Base-by-base conservation (phyloP, 2,888 invertebrate species). In the Metacarcinus magister region DNA sequence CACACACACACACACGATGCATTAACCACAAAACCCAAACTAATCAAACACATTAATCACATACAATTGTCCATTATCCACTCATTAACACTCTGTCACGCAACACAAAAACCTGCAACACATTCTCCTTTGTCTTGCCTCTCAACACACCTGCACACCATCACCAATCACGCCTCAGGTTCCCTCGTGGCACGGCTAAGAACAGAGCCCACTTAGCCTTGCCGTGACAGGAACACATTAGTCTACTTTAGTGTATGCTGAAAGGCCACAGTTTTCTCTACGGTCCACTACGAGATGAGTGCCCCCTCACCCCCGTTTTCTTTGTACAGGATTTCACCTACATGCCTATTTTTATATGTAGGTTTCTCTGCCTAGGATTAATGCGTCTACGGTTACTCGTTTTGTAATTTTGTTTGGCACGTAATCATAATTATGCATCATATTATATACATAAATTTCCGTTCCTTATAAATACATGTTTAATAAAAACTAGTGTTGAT, bases 321-420 rank as follows among this genome's bases (percentile, higher is more conserved):
- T 16, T 39, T 87, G 87, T 87, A 87, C 87, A 87, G 87, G 87
- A 39, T 87, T 87, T 87, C 87, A 39, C 87, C 87, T 87, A 87
- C 87, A 87, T 87, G 87, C 87, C 87, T 87, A 39, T 87, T 87
- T 87, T 87, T 87, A 87, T 87, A 87, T 87, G 87, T 87, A 87
- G 87, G 39, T 87, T 87, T 39, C 87, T 87, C 87, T 87, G 32
- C 87, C 39, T 87, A 87, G 87, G 87, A 87, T 87, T 87, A 87
- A 87, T 39, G 87, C 87, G 87, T 87, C 87, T 39, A 87, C 87
- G 87, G 32, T 87, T 87, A 87, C 87, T 87, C 87, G 32, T 87
- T 87, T 87, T 87, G 87, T 87, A 39, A 87, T n/a, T 75, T 75
- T 39, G 32, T 16, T 87, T 39, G 32, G 32, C 87, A 39, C 87